phyloP scores from a whole-genome alignment of 2,113 vertebrate genomes.

The Sander lucioperca region DNA sequence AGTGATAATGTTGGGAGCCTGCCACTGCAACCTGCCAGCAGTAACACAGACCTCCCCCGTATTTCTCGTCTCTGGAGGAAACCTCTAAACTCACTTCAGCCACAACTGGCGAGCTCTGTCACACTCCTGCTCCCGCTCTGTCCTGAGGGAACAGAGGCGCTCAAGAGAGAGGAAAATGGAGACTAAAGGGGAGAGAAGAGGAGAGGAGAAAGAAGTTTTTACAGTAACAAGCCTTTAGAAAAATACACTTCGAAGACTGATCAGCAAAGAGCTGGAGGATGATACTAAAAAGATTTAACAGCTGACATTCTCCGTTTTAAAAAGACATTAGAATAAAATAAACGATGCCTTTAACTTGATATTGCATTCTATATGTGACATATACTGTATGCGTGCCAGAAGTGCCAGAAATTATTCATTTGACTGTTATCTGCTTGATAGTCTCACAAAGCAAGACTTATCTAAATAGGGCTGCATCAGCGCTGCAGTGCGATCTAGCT shows the following conservation, averaged over 20 bases:
- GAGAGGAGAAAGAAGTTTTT: neutral
- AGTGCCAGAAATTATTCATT: neutral
- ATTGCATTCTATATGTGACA: neutral
- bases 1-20: neutral
- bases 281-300: neutral
- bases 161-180: slow-evolving; percentile 7
- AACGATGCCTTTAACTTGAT: neutral
- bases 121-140: slow-evolving; percentile 15
- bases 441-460: too few species aligned
- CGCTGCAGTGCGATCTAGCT: too few species aligned
- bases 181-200: neutral
- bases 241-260: neutral
- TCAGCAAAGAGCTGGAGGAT: neutral
- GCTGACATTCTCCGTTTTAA: neutral
- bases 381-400: neutral
- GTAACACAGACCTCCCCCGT: slow-evolving; percentile 3
- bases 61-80: slow-evolving; percentile 15
- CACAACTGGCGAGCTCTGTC: neutral
- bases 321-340: neutral
- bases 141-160: slow-evolving; percentile 24
- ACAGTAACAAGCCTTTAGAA: neutral
- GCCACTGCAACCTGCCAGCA: slow-evolving; percentile 10
- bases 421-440: neutral
- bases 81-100: slow-evolving; percentile 10
- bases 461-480: too few species aligned